Base-by-base conservation (phyloP, 1,140 invertebrate species). In the Philaenus spumarius region DNA sequence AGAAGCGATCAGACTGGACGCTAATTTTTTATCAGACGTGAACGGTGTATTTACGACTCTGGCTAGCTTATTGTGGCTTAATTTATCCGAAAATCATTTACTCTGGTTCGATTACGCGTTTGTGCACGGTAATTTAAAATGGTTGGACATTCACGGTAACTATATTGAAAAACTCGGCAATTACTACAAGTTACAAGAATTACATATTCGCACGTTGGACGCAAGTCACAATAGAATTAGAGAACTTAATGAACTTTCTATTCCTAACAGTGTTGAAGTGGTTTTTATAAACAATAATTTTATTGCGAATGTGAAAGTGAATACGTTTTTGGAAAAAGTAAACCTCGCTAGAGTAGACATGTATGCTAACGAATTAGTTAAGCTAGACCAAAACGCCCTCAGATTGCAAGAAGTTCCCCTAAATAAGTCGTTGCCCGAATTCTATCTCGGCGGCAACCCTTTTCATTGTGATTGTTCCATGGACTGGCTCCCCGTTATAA, bases 401-500 rank as follows among this genome's bases (percentile, higher is more conserved):
- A 76, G 88, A 24, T 73, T 94, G 60, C 79, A 81, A n/a, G 80
- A 81, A 5, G 83, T 89, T 60, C 80, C 82, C 24, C 73, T 77
- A 12, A 81, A 83, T 30, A 81, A 83, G 64, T 77, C 80, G 1
- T 72, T 92, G 59, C 90, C 90, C 0, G 90, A 93, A 70, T 90
- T 93, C 69, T 92, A 91, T 69, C 78, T 93, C 45, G 89, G 89
- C 42, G 89, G 89, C 1, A 95, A 95, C 73, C 88, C 90, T 0
- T 93, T 94, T 72, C 83, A 90, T 64, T 95, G 91, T 71, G 90
- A 95, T 67, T 95, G 92, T 75, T 85, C 85, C 53, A 93, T 94
- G 89, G 90, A 93, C 67, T 95, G 90, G 90, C 73, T 95, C 64
- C 89, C 89, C 26, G 80, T 85, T 24, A 86, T 93, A 68, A 92